These are phyloP conservation scores for Harpagus bidentatus DNA, from an alignment of 2,113 vertebrate species.

Conservation along the genomic window DNA sequence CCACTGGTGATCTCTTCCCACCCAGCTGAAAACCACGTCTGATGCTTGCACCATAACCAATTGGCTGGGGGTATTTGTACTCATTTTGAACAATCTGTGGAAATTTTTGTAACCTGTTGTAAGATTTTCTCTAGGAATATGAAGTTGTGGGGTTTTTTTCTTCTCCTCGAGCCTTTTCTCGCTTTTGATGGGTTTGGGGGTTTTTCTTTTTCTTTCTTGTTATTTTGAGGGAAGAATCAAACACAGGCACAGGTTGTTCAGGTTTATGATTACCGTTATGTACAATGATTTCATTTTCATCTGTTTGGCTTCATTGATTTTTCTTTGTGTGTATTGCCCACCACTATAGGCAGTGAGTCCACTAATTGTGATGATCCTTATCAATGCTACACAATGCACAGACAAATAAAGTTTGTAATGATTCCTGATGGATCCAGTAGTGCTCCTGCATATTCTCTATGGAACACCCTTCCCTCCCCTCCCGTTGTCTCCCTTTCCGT, in stretches of 20 bases:
- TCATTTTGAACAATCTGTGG: slow-evolving; percentile 47
- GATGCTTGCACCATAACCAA: not conserved
- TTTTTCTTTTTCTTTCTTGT: slow-evolving; percentile 39
- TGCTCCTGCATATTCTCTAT: slow-evolving; percentile 69
- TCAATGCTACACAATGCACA: slow-evolving; percentile 78
- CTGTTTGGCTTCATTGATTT: slow-evolving; percentile 70
- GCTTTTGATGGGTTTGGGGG: slow-evolving; percentile 27
- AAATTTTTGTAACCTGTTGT: slow-evolving; percentile 27
- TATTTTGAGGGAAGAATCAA: slow-evolving; percentile 28
- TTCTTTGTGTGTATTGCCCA: slow-evolving; percentile 77
- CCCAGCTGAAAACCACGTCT: not conserved
- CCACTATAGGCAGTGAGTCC: slow-evolving; percentile 68
- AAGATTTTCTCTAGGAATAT: slow-evolving; percentile 37
- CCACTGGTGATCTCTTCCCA: not conserved
- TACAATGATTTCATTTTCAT: slow-evolving; percentile 71
- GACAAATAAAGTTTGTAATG: slow-evolving; percentile 80
- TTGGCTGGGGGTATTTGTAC: not conserved
- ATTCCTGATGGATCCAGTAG: slow-evolving; percentile 67
- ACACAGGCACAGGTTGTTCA: slow-evolving; percentile 55
- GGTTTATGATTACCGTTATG: slow-evolving; percentile 61
- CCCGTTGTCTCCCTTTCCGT: not conserved
- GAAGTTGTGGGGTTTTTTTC: not conserved
- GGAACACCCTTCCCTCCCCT: not conserved
- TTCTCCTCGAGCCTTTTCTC: slow-evolving; percentile 11
- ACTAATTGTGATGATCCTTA: slow-evolving; percentile 73